These are phyloP conservation scores for Nephrotoma guestfalica DNA, from an alignment of 2,888 invertebrate genomes.

Conservation along the genomic window DNA sequence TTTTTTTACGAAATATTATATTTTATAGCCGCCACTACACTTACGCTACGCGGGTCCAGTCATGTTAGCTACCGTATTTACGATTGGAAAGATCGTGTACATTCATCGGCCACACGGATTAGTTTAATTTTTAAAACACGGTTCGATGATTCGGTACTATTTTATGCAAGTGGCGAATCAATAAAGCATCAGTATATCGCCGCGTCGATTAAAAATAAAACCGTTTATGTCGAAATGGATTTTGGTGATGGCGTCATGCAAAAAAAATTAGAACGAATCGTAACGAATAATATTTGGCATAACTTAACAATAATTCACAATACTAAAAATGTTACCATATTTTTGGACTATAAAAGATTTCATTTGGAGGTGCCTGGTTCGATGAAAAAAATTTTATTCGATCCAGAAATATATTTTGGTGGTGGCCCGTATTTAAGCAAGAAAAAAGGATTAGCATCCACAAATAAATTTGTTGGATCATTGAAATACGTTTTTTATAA, in stretches of 20 bases:
- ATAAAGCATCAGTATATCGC: conserved; percentile 77
- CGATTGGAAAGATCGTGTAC: conserved; percentile 83
- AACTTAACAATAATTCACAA: conserved; percentile 77
- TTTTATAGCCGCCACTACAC: conserved; percentile 62
- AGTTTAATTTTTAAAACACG: conserved; percentile 82
- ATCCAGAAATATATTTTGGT: conserved; percentile 87
- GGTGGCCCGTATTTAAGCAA: conserved; percentile 74
- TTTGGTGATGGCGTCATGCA: conserved; percentile 67
- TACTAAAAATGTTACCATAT: conserved; percentile 54
- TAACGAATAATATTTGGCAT: conserved; percentile 72
- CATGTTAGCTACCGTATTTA: conserved; percentile 86
- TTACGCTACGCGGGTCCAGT: conserved; percentile 80
- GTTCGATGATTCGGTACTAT: conserved; percentile 80
- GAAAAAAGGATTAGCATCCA: conserved; percentile 65
- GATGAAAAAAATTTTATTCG: conserved; percentile 64
- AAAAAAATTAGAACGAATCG: conserved; percentile 48
- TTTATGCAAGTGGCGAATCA: conserved; percentile 86
- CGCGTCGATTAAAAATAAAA: conserved; percentile 67
- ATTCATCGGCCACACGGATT: conserved; percentile 72
- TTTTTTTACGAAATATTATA: not conserved
- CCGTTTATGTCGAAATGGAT: conserved; percentile 74
- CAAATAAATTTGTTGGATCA: conserved; percentile 78
- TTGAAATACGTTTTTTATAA: conserved; percentile 88
- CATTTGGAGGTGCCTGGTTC: conserved; percentile 57
- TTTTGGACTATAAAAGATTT: conserved; percentile 58